Percentiles rank a stretch among this genome's conserved stretches.
Evolutionary conservation across 2,113 vertebrate species (phyloP).

Genomic region (Nanorana parkeri): DNA sequence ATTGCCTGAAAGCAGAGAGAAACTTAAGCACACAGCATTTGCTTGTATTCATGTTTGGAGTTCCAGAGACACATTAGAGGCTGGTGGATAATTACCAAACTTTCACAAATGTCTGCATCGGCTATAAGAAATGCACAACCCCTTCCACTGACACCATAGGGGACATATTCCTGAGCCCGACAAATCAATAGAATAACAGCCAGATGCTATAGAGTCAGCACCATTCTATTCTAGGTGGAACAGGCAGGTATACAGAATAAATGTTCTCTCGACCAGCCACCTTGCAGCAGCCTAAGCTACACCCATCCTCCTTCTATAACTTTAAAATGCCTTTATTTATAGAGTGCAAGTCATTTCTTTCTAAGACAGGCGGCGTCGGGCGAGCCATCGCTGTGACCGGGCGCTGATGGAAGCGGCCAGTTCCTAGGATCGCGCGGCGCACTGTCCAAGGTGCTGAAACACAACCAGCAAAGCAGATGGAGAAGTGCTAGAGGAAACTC

Average conservation of each 20-base stretch:
- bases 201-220: too few species aligned
- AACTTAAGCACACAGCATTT: slow-evolving; percentile 11
- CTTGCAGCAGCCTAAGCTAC: background rate
- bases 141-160: too few species aligned
- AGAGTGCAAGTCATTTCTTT: background rate
- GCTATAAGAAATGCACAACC: too few species aligned
- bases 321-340: background rate
- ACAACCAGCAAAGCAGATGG: background rate
- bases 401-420: background rate
- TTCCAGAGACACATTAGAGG: background rate
- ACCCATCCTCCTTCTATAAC: background rate
- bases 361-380: too few species aligned
- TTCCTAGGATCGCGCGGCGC: background rate
- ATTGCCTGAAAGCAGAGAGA: slow-evolving; percentile 8
- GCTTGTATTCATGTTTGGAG: slow-evolving; percentile 13
- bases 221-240: too few species aligned
- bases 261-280: background rate
- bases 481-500: slow-evolving; percentile 25
- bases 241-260: background rate
- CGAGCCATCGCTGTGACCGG: background rate
- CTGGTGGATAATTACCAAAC: background rate
- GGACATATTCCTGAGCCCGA: too few species aligned
- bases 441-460: slow-evolving; percentile 51
- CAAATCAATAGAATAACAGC: too few species aligned
- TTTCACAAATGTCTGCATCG: background rate